Percentiles rank a stretch among this genome's conserved stretches.
These are phyloP conservation scores for Malurus elegans DNA, from an alignment of 2,113 vertebrate species.

Conservation along the genomic window DNA sequence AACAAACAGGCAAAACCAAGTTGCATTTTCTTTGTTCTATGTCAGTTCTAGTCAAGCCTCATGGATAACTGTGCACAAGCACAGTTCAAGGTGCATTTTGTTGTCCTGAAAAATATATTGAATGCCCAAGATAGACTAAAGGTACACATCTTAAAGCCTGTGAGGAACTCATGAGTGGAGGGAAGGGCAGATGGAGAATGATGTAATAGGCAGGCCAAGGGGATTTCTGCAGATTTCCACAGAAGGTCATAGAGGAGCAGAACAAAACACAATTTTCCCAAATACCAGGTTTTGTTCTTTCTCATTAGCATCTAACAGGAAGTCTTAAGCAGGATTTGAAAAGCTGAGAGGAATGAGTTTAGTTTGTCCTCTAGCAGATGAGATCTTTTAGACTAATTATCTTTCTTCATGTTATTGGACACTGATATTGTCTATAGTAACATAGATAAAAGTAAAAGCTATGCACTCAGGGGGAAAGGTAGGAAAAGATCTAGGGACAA, in stretches of 20 bases:
- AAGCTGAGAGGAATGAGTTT: neutral
- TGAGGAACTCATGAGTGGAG: neutral
- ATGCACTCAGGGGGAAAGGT: neutral
- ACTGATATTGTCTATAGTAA: neutral
- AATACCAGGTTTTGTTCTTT: neutral
- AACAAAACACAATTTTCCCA: neutral
- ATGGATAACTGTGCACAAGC: neutral
- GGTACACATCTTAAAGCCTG: fast-evolving
- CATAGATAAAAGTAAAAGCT: neutral
- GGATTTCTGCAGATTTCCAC: neutral
- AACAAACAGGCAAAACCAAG: neutral
- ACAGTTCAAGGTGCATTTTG: neutral
- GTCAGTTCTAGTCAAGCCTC: neutral
- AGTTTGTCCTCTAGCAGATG: neutral
- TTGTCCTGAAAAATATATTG: neutral
- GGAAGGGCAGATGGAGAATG: neutral
- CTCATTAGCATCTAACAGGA: neutral
- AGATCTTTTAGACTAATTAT: neutral
- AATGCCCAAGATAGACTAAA: neutral
- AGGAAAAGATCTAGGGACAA: neutral
- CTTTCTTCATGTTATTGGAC: neutral
- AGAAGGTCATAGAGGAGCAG: neutral
- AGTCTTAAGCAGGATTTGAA: neutral
- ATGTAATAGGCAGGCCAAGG: neutral
- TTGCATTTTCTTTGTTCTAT: neutral